These are phyloP conservation scores for Tenthredo notha DNA, from an alignment of 2,888 invertebrate species.

Conservation along the genomic window DNA sequence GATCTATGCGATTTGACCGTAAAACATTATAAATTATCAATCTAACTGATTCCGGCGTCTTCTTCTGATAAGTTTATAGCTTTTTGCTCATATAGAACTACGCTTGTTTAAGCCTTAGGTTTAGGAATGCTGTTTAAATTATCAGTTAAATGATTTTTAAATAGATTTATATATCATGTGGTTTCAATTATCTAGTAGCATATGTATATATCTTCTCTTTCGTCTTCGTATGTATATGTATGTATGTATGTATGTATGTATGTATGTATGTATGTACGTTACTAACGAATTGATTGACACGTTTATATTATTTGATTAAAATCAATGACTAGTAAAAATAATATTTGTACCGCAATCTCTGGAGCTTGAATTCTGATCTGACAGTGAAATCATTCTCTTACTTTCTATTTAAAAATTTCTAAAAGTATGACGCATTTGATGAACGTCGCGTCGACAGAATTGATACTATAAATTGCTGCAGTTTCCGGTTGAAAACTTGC, in stretches of 20 bases:
- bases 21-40: too few relatives aligned
- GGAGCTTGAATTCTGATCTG: not conserved
- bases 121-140: not conserved
- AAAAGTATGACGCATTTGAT: not conserved
- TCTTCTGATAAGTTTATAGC: not conserved
- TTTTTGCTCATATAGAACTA: too few relatives aligned
- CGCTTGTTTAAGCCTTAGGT: too few relatives aligned
- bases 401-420: conserved; percentile 11
- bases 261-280: too few relatives aligned
- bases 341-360: not conserved
- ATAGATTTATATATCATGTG: not conserved
- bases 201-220: too few relatives aligned
- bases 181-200: not conserved
- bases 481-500: not conserved
- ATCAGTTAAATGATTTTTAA: not conserved
- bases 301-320: not conserved
- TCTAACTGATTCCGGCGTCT: not conserved
- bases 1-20: not conserved
- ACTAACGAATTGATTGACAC: conserved; percentile 10
- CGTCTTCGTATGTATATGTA: too few relatives aligned
- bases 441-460: not conserved
- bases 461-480: not conserved
- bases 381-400: not conserved
- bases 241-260: too few relatives aligned
- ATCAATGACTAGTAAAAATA: not conserved